Conservation (phyloP, 2,888 invertebrate species). For the Orthosia gracilis region DNA sequence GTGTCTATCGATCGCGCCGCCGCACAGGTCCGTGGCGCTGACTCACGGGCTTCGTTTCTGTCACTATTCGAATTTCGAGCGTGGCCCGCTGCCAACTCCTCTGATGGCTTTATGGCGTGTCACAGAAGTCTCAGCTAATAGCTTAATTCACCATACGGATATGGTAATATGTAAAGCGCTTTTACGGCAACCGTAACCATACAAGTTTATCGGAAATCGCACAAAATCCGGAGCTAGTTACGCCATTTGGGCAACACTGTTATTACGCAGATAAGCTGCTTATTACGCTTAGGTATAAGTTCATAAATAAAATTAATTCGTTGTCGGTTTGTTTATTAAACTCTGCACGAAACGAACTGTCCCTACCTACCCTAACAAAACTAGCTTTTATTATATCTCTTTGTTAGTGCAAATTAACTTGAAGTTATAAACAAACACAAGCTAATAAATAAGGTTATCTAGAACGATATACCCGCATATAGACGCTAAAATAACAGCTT, state of each 20-base stretch:
- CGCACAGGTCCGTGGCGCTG: slow-evolving; percentile 84
- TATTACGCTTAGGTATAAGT: not conserved
- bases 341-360: slow-evolving; percentile 28
- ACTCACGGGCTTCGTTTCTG: slow-evolving; percentile 82
- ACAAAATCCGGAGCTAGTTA: slow-evolving; percentile 15
- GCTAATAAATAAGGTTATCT: slow-evolving; percentile 27
- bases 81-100: slow-evolving; percentile 85
- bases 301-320: slow-evolving; percentile 19
- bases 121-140: slow-evolving; percentile 77
- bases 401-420: not conserved
- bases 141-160: slow-evolving; percentile 73
- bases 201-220: slow-evolving; percentile 20
- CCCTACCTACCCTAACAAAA: slow-evolving; percentile 51
- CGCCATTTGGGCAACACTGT: slow-evolving; percentile 10
- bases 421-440: not conserved
- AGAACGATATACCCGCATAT: slow-evolving; percentile 39
- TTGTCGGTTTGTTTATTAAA: slow-evolving; percentile 20
- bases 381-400: slow-evolving; percentile 1
- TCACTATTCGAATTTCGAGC: slow-evolving; percentile 78
- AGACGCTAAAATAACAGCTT: slow-evolving; percentile 29
- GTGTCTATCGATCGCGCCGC: slow-evolving; percentile 89
- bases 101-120: slow-evolving; percentile 81
- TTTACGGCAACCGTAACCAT: slow-evolving; percentile 44
- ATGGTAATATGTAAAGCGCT: slow-evolving; percentile 47
- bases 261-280: slow-evolving; percentile 7